A percentile compares a stretch with the other conserved stretches of the same genome.
Conservation (phyloP, 2,113 vertebrate species). For the Murina feae region DNA sequence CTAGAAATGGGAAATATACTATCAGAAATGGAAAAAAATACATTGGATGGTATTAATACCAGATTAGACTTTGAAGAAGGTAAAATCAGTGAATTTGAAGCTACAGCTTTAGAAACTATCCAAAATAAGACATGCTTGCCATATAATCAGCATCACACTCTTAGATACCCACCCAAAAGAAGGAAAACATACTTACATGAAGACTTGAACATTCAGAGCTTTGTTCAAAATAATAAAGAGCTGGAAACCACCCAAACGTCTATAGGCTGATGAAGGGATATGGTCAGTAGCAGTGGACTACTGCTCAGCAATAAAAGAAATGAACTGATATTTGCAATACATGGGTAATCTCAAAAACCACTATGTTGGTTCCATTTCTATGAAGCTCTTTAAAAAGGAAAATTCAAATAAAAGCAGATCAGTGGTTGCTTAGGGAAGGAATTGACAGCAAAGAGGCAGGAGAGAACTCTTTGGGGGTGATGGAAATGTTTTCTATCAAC, state of each 20-base stretch:
- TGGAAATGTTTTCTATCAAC: background rate
- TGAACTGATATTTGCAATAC: background rate
- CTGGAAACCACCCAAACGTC: background rate
- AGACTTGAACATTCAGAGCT: background rate
- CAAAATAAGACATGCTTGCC: conserved; percentile 1
- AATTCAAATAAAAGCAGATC: background rate
- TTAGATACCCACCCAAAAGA: background rate
- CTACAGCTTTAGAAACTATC: background rate
- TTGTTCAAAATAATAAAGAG: background rate
- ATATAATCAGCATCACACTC: background rate
- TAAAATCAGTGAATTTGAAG: background rate
- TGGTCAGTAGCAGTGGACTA: background rate
- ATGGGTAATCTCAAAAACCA: background rate
- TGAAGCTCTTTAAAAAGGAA: background rate
- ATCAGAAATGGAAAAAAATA: background rate
- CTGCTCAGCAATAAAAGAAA: background rate
- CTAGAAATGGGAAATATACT: background rate
- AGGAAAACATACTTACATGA: background rate
- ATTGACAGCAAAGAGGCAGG: background rate
- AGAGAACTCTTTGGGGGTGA: background rate
- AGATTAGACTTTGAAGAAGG: conserved; percentile 26
- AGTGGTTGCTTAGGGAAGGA: background rate
- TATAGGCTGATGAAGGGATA: background rate
- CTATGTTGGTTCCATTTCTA: background rate
- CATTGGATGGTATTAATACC: background rate